Conservation (phyloP, 2,888 invertebrate species). For the Reticulitermes lucifugus region DNA sequence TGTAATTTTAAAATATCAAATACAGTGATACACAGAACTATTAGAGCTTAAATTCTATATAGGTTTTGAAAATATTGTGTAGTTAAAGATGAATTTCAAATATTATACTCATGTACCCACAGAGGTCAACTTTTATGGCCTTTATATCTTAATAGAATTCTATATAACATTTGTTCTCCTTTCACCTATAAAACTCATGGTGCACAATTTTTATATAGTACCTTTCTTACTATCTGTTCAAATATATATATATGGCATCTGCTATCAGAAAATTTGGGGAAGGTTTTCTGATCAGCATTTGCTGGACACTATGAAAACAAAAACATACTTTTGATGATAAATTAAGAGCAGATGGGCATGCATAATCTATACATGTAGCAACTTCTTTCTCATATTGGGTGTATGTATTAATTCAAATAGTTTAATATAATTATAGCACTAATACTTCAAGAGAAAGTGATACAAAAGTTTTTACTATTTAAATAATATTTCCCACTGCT, state of each 20-base stretch:
- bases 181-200: constrained; percentile 10
- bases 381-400: background rate
- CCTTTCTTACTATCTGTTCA: background rate
- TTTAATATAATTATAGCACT: background rate
- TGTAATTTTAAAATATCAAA: constrained; percentile 4
- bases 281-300: constrained; percentile 51
- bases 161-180: background rate
- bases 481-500: constrained; percentile 37
- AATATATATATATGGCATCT: constrained; percentile 30
- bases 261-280: constrained; percentile 53
- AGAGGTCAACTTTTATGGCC: constrained; percentile 22
- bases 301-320: background rate
- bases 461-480: constrained; percentile 34
- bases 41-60: background rate
- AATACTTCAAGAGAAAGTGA: constrained; percentile 12
- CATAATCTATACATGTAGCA: constrained; percentile 21
- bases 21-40: background rate
- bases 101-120: background rate
- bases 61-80: background rate
- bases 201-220: constrained; percentile 28
- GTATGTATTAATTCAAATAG: constrained; percentile 6
- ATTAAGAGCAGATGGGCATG: background rate
- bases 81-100: constrained; percentile 1
- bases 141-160: constrained; percentile 15
- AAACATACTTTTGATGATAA: background rate